These are phyloP conservation scores for Rotaria macrura DNA, from an alignment of 2,888 invertebrate species.

Conservation along the genomic window DNA sequence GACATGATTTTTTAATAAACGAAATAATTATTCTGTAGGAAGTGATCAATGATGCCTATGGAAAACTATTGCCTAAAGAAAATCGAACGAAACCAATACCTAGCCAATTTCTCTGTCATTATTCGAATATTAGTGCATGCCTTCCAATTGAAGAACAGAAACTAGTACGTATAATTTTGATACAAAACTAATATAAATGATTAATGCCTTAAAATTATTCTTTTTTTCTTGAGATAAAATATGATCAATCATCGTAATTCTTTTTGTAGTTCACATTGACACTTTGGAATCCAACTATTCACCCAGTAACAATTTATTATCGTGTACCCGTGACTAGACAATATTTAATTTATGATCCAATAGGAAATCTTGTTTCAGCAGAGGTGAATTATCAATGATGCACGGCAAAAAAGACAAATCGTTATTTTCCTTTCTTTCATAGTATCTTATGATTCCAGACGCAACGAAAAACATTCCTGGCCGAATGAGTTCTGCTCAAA, in stretches of 20 bases:
- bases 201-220: not conserved
- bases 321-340: not conserved
- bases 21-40: slow-evolving; percentile 49
- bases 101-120: slow-evolving; percentile 53
- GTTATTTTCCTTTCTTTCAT: not conserved
- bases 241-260: not conserved
- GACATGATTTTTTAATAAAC: not conserved
- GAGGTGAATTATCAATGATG: not conserved
- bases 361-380: slow-evolving; percentile 10
- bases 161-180: not conserved
- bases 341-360: slow-evolving; percentile 18
- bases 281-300: slow-evolving; percentile 24
- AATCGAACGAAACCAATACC: slow-evolving; percentile 30
- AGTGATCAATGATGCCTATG: slow-evolving; percentile 40
- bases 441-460: not conserved
- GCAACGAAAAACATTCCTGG: slow-evolving; percentile 12
- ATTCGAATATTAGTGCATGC: slow-evolving; percentile 69
- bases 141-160: slow-evolving; percentile 19
- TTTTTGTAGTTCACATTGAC: slow-evolving; percentile 3
- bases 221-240: not conserved
- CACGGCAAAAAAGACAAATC: not conserved
- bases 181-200: not conserved
- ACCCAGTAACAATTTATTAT: slow-evolving; percentile 1
- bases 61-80: slow-evolving; percentile 37
- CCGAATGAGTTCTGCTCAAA: slow-evolving; percentile 21